Evolutionary conservation across 2,888 invertebrate genomes (phyloP).

Genomic region (Spodoptera exigua): DNA sequence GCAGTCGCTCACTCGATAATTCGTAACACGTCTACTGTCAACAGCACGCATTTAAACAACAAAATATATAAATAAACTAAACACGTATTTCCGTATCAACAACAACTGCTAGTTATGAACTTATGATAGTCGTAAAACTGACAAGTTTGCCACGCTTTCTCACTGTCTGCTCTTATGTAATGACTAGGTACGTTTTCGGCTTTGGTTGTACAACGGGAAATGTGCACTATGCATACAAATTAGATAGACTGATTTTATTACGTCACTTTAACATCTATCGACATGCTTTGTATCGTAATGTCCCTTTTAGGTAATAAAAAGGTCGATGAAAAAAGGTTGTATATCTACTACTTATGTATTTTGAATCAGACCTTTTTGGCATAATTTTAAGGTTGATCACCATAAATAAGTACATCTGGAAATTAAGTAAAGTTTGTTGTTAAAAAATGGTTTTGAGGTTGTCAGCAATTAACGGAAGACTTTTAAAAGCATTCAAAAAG

Average conservation of each 20-base stretch:
- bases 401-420: not conserved
- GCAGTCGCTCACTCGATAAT: conserved; percentile 27
- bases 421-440: not conserved
- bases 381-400: no score
- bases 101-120: conserved; percentile 42
- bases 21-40: conserved; percentile 34
- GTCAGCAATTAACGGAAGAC: conserved; percentile 7
- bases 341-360: no score
- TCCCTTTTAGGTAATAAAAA: conserved; percentile 9
- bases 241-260: conserved; percentile 29
- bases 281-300: conserved; percentile 13
- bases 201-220: conserved; percentile 32
- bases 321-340: conserved; percentile 9
- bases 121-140: conserved; percentile 51
- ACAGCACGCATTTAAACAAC: conserved; percentile 32
- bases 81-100: conserved; percentile 55
- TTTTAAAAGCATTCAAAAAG: not conserved
- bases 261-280: conserved; percentile 40
- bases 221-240: conserved; percentile 50
- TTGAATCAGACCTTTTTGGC: no score
- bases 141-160: conserved; percentile 58
- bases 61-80: conserved; percentile 33
- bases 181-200: conserved; percentile 36
- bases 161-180: conserved; percentile 50
- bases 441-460: not conserved